Conservation (phyloP, 2,797 vertebrate species). For the Danio albolineatus region DNA sequence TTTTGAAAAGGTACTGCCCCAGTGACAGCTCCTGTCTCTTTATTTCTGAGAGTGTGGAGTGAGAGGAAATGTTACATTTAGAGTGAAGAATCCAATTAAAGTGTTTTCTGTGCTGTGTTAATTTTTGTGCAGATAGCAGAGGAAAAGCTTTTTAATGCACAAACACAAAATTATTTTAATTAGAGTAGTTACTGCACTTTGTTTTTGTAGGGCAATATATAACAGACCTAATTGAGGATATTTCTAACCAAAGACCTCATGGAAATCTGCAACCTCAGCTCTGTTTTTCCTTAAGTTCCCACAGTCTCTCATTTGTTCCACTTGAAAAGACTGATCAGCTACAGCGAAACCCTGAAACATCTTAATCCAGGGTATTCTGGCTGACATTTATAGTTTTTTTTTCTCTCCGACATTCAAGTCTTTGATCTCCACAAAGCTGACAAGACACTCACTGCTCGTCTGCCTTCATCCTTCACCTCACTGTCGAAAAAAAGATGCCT, state of each 20-base stretch:
- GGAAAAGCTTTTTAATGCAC: too few species aligned
- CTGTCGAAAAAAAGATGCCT: conserved; percentile 13
- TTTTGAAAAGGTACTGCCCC: too few species aligned
- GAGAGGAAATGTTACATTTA: too few species aligned
- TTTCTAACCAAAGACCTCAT: background rate
- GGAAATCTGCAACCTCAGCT: background rate
- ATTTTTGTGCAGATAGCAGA: background rate
- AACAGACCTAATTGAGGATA: background rate
- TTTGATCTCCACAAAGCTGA: conserved; percentile 57
- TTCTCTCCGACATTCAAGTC: conserved; percentile 51
- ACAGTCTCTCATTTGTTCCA: conserved; percentile 7
- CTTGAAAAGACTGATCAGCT: background rate
- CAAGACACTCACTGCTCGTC: conserved; percentile 51
- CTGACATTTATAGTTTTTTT: conserved; percentile 49
- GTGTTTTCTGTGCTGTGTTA: too few species aligned
- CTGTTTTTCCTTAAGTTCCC: conserved; percentile 3
- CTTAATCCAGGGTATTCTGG: conserved; percentile 35
- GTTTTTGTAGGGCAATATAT: background rate
- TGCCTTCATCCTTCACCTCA: conserved; percentile 45
- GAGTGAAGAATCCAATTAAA: too few species aligned
- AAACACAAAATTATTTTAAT: background rate
- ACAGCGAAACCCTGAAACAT: conserved; percentile 23
- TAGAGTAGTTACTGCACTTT: background rate
- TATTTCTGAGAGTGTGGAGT: too few species aligned
- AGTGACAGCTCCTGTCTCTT: too few species aligned